Evolutionary conservation across 2,888 invertebrate genomes (phyloP), one percentile per base, ranked within the genome.

Genomic region (Lycocerus yunnanus): DNA sequence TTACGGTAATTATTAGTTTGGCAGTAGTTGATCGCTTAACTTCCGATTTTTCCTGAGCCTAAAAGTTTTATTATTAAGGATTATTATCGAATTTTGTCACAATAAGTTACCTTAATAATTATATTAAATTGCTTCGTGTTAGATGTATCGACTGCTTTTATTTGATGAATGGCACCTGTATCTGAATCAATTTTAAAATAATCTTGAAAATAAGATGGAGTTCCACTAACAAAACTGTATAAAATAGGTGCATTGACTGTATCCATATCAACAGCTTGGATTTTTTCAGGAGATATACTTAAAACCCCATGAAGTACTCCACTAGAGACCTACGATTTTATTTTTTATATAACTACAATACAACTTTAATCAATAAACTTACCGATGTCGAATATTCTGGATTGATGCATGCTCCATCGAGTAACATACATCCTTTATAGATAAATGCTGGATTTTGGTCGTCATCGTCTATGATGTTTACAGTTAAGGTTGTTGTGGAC

Each of bases 391-490:
- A 91, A 86, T 96, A 96, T 85, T 95, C 95, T 0, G 96, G 95
- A 85, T 96, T 95, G 78, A 96, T 93, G 85, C 96, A 97, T 69
- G 93, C 92, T 0, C 95, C 95, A 81, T 95, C 95, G 69, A 94
- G 90, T 0, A 93, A 87, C 80, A 92, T 93, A 84, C 97, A 97
- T 13, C 95, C 95, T 81, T 94, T 93, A 88, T 96, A 96, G 77
- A 95, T 94, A 84, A 97, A 97, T 0, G 95, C 95, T 0, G 97
- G 97, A 84, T 95, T 96, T 84, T 95, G 94, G 84, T 97, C 97
- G 84, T 97, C 97, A 66, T 95, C 96, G 82, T 97, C 97, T 81
- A 92, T 90, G 11, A 97, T 92, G 82, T 94, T 93, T 2, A 97
- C 93, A 0, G 94, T 95, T 75, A 97, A 87, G 0, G 95, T 96